Evolutionary conservation across 2,888 invertebrate species (phyloP).

Genomic region (Hydrotaea diabolus): DNA sequence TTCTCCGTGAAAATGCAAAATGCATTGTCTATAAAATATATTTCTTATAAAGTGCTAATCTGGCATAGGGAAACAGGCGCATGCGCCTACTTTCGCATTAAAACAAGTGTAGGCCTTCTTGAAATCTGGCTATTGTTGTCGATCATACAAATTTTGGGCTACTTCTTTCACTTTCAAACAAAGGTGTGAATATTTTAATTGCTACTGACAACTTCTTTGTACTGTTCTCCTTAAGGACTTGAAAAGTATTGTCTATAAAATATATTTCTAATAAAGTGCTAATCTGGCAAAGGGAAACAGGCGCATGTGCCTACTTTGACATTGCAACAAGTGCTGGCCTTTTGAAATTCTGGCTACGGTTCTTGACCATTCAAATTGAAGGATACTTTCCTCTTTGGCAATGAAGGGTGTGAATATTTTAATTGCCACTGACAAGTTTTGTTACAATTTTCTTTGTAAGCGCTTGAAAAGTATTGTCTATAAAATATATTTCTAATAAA

Average conservation of each 20-base stretch:
- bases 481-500: not conserved
- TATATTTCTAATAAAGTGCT: not conserved
- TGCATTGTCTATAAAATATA: not conserved
- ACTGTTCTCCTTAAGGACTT: not conserved
- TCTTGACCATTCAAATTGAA: not conserved
- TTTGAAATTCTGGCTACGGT: too few species aligned
- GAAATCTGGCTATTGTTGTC: too few species aligned
- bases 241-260: not conserved
- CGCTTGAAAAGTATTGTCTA: not conserved
- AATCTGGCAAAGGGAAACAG: not conserved
- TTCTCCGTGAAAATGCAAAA: not conserved
- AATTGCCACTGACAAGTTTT: not conserved
- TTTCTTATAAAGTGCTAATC: not conserved
- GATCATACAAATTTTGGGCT: not conserved
- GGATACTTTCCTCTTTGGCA: not conserved
- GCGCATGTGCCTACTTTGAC: too few species aligned
- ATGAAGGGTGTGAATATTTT: not conserved
- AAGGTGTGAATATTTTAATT: conserved; percentile 7
- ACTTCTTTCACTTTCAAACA: not conserved
- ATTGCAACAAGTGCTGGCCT: too few species aligned
- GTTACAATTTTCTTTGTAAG: not conserved
- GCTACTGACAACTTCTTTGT: not conserved
- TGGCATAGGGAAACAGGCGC: not conserved
- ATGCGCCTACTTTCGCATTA: too few species aligned
- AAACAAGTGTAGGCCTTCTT: too few species aligned